phyloP scores from a whole-genome alignment of 2,888 invertebrate genomes.

The Fissipunctia ypsillon region DNA sequence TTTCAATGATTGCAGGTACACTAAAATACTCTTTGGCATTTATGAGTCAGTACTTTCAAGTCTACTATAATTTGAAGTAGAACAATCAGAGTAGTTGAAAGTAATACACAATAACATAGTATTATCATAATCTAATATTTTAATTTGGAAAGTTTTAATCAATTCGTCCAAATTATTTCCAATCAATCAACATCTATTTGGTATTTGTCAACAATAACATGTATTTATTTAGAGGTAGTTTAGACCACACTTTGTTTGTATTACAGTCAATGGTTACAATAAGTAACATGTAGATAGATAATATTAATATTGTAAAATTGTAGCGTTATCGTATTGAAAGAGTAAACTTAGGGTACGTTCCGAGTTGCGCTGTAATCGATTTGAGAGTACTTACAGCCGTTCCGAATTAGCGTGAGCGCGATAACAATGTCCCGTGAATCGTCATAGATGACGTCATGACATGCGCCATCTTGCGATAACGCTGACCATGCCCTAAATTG shows the following conservation, averaged over 20 bases:
- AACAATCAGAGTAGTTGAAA: constrained; percentile 87
- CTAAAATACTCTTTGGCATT: constrained; percentile 80
- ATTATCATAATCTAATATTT: not conserved
- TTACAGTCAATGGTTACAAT: not conserved
- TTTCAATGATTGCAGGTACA: constrained; percentile 76
- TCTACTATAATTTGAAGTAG: constrained; percentile 69
- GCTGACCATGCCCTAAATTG: no score
- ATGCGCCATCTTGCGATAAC: no score
- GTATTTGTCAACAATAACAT: constrained; percentile 20
- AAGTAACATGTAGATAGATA: constrained; percentile 1
- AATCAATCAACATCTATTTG: constrained; percentile 8
- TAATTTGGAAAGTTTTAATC: not conserved
- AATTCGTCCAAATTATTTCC: constrained; percentile 4
- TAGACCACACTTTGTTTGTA: not conserved
- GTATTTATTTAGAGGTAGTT: constrained; percentile 18
- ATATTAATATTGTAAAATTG: constrained; percentile 8
- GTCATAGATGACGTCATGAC: no score
- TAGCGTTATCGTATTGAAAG: constrained; percentile 1
- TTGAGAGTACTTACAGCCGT: no score
- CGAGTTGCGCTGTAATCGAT: no score
- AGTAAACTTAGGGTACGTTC: no score
- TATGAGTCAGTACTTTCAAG: constrained; percentile 81
- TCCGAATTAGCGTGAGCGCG: no score
- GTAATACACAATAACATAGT: constrained; percentile 39
- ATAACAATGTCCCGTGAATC: no score